These are phyloP conservation scores for Drosophila neocordata DNA, from an alignment of 1,140 invertebrate species.

Conservation along the genomic window DNA sequence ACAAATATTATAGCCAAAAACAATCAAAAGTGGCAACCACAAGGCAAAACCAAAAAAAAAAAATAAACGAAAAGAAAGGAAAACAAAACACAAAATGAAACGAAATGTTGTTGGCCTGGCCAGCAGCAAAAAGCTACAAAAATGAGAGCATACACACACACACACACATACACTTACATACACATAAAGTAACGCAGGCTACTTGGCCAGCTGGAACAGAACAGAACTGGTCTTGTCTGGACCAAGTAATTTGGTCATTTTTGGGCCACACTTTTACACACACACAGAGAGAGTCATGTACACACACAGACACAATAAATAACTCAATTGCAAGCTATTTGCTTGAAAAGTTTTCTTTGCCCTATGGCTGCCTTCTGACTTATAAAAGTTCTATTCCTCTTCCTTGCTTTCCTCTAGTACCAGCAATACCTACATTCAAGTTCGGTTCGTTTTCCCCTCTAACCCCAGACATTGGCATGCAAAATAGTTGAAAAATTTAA, in stretches of 20 bases:
- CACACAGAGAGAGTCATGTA: slow-evolving; percentile 18
- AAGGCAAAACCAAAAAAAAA: slow-evolving; percentile 50
- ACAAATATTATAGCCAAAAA: slow-evolving; percentile 68
- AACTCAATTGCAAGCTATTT: slow-evolving; percentile 80
- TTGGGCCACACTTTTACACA: slow-evolving; percentile 33
- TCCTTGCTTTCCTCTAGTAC: not conserved
- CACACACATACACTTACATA: not conserved
- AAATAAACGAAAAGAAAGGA: slow-evolving; percentile 39
- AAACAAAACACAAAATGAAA: slow-evolving; percentile 48
- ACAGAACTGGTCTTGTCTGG: slow-evolving; percentile 21
- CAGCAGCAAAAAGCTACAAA: slow-evolving; percentile 12
- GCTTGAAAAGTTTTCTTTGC: slow-evolving; percentile 68
- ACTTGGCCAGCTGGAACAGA: slow-evolving; percentile 12
- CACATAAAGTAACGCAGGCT: not conserved
- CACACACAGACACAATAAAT: slow-evolving; percentile 65
- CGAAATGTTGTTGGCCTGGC: slow-evolving; percentile 20
- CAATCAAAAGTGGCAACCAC: slow-evolving; percentile 77
- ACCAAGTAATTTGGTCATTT: slow-evolving; percentile 56
- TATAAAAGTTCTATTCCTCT: slow-evolving; percentile 43
- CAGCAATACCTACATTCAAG: not conserved
- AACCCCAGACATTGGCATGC: slow-evolving; percentile 41
- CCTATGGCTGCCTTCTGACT: slow-evolving; percentile 54
- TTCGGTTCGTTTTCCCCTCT: not conserved
- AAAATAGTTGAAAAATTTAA: slow-evolving; percentile 78
- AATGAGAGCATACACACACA: not conserved